Evolutionary conservation across 2,888 invertebrate genomes (phyloP).

Genomic region (Rhingia campestris): DNA sequence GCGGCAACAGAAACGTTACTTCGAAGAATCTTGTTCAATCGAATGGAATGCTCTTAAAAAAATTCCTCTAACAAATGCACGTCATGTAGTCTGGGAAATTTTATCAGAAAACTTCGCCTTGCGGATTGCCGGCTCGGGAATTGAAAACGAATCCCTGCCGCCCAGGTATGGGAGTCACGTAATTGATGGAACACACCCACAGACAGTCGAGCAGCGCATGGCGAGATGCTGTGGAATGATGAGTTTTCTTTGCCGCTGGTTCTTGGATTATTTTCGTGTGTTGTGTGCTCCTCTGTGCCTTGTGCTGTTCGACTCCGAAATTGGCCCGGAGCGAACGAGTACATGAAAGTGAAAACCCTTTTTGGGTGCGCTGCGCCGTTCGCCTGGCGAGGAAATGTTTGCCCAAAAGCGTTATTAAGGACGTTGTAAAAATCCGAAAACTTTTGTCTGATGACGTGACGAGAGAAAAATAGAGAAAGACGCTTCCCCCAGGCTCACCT

Average conservation of each 20-base stretch:
- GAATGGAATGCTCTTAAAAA: slow-evolving; percentile 72
- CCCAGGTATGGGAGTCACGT: slow-evolving; percentile 74
- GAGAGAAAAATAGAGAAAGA: slow-evolving; percentile 58
- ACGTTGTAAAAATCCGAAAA: slow-evolving; percentile 70
- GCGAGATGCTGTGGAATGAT: slow-evolving; percentile 57
- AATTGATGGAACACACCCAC: slow-evolving; percentile 72
- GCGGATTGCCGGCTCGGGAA: slow-evolving; percentile 70
- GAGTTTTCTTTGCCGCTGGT: slow-evolving; percentile 57
- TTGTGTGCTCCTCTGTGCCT: too few relatives aligned
- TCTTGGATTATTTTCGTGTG: slow-evolving; percentile 21
- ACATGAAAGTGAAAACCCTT: slow-evolving; percentile 73
- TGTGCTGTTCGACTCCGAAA: slow-evolving; percentile 48
- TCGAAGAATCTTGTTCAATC: slow-evolving; percentile 70
- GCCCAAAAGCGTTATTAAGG: slow-evolving; percentile 70
- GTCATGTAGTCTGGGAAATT: slow-evolving; percentile 74
- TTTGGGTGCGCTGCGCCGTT: slow-evolving; percentile 2
- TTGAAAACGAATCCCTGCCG: slow-evolving; percentile 74
- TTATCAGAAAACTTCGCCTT: slow-evolving; percentile 71
- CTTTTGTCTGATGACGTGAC: slow-evolving; percentile 72
- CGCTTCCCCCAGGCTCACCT: slow-evolving; percentile 20
- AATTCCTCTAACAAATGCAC: slow-evolving; percentile 73
- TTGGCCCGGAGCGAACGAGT: slow-evolving; percentile 52
- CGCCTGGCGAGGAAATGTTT: slow-evolving; percentile 52
- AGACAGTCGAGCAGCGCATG: slow-evolving; percentile 40
- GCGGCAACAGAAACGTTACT: slow-evolving; percentile 65